Evolutionary conservation across 2,888 invertebrate species (phyloP).

Genomic region (Nasonia oneida): DNA sequence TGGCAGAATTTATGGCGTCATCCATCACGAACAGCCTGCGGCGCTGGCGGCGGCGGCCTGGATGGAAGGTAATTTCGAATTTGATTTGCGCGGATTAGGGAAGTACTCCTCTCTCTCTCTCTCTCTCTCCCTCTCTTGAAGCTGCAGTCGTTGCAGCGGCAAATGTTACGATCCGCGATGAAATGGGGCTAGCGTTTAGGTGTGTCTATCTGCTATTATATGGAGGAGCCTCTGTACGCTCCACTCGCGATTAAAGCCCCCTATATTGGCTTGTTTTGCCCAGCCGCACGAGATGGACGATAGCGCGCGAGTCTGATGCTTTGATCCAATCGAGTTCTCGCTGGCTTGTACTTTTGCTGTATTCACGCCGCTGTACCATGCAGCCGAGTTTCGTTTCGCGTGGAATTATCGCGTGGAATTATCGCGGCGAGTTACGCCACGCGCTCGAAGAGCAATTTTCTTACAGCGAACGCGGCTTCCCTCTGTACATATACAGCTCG

Average conservation of each 20-base stretch:
- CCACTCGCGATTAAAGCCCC: constrained; percentile 32
- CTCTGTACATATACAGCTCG: too few relatives aligned
- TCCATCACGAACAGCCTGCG: constrained; percentile 56
- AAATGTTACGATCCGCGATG: constrained; percentile 51
- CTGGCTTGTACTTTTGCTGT: too few relatives aligned
- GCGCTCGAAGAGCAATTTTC: not conserved
- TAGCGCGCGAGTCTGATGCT: not conserved
- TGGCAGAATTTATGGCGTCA: constrained; percentile 59
- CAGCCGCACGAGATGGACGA: not conserved
- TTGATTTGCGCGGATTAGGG: constrained; percentile 60
- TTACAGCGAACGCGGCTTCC: too few relatives aligned
- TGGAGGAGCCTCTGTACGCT: not conserved
- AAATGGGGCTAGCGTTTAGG: constrained; percentile 35
- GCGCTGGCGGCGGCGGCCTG: not conserved
- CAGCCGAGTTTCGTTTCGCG: too few relatives aligned
- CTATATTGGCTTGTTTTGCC: constrained; percentile 36
- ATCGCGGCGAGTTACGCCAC: too few relatives aligned
- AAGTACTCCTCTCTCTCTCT: not conserved
- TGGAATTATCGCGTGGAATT: too few relatives aligned
- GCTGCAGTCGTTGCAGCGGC: constrained; percentile 45
- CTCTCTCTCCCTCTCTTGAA: constrained; percentile 15
- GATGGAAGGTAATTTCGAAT: constrained; percentile 59
- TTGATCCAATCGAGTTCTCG: not conserved
- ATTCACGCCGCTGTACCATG: too few relatives aligned
- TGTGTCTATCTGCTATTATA: not conserved